Evolutionary conservation across 2,888 invertebrate genomes (phyloP).

Genomic region (Anorthoa munda): DNA sequence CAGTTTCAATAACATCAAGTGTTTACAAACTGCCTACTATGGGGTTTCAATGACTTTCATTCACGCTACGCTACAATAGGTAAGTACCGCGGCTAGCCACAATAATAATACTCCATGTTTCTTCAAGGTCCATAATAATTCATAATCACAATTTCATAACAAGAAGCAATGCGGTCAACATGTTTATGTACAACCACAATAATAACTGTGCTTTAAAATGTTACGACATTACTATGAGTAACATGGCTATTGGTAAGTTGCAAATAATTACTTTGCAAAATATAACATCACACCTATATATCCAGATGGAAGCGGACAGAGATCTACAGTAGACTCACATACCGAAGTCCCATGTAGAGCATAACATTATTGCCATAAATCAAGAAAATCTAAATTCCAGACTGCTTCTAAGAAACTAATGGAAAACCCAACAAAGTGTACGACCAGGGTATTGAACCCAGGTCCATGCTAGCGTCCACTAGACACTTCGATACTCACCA

Average conservation of each 20-base stretch:
- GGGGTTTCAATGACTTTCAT: not conserved
- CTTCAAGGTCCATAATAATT: conserved; percentile 14
- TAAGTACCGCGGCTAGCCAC: not conserved
- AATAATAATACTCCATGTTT: conserved; percentile 6
- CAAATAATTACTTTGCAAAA: not conserved
- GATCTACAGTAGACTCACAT: too few species aligned
- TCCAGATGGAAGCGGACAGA: too few species aligned
- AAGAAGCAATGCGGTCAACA: conserved; percentile 44
- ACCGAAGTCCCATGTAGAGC: too few species aligned
- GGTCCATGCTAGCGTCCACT: too few species aligned
- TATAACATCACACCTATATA: not conserved
- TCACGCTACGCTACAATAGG: not conserved
- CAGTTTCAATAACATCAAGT: too few species aligned
- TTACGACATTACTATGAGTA: conserved; percentile 33
- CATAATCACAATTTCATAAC: conserved; percentile 34
- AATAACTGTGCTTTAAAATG: conserved; percentile 30
- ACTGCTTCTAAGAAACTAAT: too few species aligned
- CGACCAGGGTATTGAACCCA: too few species aligned
- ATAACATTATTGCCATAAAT: too few species aligned
- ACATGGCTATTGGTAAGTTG: not conserved
- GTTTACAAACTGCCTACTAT: too few species aligned
- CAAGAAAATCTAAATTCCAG: too few species aligned
- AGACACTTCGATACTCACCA: too few species aligned
- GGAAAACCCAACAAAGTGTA: too few species aligned
- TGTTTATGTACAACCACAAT: conserved; percentile 37